Base-by-base conservation (phyloP, 2,797 vertebrate species). In the Eupleurogrammus muticus region DNA sequence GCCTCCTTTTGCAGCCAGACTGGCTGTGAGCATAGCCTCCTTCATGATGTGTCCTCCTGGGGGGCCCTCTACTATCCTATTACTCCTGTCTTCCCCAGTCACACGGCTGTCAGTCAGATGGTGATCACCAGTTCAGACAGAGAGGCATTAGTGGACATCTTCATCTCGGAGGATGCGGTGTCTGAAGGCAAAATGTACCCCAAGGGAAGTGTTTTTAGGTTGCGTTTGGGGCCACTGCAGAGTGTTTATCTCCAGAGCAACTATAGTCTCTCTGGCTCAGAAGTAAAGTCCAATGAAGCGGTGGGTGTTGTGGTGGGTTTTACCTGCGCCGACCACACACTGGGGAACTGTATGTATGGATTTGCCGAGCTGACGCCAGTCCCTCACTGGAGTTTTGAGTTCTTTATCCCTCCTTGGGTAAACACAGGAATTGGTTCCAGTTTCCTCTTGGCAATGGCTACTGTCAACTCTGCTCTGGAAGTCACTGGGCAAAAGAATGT, bases 51-150 rank as follows among this genome's bases (percentile, higher is more conserved):
- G 52, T 76, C 57, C 9, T 78, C 75, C 57, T 81, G 75, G 69
- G 85, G 75, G 2, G 74, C 55, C 42, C 53, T 28, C 64, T 80
- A 76, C 60, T 80, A 70, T 61, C 61, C 61, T 16, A 28, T 83
- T 48, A 73, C 70, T 50, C 75, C 76, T 56, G 21, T 64, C 49
- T 69, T 83, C 48, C 38, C 47, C 28, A 62, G 53, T 9, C 66
- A 77, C n/a, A 71, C 60, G 19, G 23, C 59, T 61, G 55, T 85
- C 57, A 79, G 71, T 57, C 73, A 77, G 7, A 44, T 64, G 79
- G 75, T 84, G 42, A 79, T 85, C 66, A 87, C 59, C 21, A 87
- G 48, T 28, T 66, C 67, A 21, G 66, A 78, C 66, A 62, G 12
- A 0, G n/a, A 56, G 7, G 76, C 79, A 32, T 73, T 70, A 24